Base-by-base conservation (phyloP, 2,888 invertebrate genomes). In the Noctua fimbriata region DNA sequence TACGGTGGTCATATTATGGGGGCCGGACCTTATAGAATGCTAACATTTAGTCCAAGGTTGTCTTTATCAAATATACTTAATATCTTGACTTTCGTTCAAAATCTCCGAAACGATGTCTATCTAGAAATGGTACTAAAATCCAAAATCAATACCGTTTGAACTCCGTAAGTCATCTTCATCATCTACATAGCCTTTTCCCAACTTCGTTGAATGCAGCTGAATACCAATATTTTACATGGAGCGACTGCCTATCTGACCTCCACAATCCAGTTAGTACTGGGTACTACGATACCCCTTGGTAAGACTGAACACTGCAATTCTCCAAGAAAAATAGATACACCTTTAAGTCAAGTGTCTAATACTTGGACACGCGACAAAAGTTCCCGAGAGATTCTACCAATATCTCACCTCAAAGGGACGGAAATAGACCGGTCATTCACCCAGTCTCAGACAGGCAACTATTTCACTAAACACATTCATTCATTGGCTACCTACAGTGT, bases 391-490 rank as follows among this genome's bases (percentile, higher is more conserved):
- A 78, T 88, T 70, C 81, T 77, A 75, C 79, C 79, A 83, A 87
- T 90, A 89, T 89, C 81, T 81, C 88, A 89, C 86, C 86, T 90
- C 88, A 85, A 89, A 89, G 81, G 69, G 79, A 87, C 90, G 60
- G 71, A 87, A 89, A 89, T 90, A 89, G 89, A 79, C 55, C 71
- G 89, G 90, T 90, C 90, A 67, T 90, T 90, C 85, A 89, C 87
- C 89, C 73, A 70, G 69, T 44, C 52, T 41, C 69, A 77, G 73
- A 76, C 78, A 70, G 55, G 32, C 63, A 71, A 55, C 79, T 77
- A 82, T 78, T 82, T 79, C 44, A 89, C 83, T 76, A 72, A 77
- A 72, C 74, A 76, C 69, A 72, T 73, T 85, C 88, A 86, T 86
- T 86, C 86, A 86, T 78, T 88, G 47, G 73, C 28, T 76, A 47